Base-by-base conservation (phyloP, 1,140 invertebrate genomes). In the Akabosia matsudoensis region DNA sequence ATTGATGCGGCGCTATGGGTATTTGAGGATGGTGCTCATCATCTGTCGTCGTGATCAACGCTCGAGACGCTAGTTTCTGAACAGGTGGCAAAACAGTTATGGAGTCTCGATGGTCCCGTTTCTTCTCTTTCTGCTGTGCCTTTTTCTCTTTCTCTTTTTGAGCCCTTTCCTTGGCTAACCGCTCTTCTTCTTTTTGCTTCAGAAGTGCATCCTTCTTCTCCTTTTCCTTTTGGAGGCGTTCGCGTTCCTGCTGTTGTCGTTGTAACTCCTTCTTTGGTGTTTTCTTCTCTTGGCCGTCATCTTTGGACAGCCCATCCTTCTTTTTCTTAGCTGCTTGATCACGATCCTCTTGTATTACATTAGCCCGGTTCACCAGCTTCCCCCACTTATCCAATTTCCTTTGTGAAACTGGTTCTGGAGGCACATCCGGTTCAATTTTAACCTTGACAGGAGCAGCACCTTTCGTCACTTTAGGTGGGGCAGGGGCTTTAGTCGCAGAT, bases 401-500 rank as follows among this genome's bases (percentile, higher is more conserved):
- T 67, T 67, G 24, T 74, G 14, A n/a, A 71, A 30, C 24, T 30
- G 22, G 33, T 31, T 81, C 78, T 54, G 79, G 78, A 28, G 79
- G 71, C 24, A 74, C 16, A 71, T 79, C 74, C 16, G 75, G 74
- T 28, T 71, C 52, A 2, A 70, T 45, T 33, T 78, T 78, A 14
- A 37, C 13, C 10, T 54, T 74, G 16, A 18, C 28, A 10, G n/a
- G 3, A 1, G 31, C n/a, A 33, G 54, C 14, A 22, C 7, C 24
- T 61, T 13, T 79, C 76, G 33, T 78, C 52, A 33, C 75, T 77
- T 54, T 83, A 79, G 26, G 88, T 83, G 79, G 71, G 87, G 82
- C 75, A 84, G 83, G 31, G 83, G 78, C 61, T 84, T 81, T 72
- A 79, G 79, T 22, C 76, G 74, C 77, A 83, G 51, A n/a, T 33